Evolutionary conservation across 2,113 vertebrate species (phyloP).

Genomic region (Empidonax traillii): DNA sequence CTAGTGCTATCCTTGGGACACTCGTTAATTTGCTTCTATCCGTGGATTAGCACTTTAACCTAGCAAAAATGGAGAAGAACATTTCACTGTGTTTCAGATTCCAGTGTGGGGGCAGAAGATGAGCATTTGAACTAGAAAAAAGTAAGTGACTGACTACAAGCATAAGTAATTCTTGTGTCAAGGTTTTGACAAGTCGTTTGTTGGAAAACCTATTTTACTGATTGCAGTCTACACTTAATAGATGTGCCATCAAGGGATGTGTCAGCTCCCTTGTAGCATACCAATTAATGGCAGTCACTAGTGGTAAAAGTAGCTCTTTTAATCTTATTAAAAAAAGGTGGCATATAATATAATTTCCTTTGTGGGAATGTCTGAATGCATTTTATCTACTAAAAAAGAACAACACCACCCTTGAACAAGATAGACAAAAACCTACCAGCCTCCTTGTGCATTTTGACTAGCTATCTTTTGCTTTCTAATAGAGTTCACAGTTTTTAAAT

Average conservation of each 20-base stretch:
- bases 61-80: background rate
- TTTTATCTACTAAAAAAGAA: background rate
- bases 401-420: background rate
- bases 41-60: background rate
- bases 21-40: background rate
- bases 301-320: slow-evolving; percentile 56
- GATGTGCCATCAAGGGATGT: slow-evolving; percentile 41
- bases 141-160: slow-evolving; percentile 45
- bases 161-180: slow-evolving; percentile 52
- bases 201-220: slow-evolving; percentile 53
- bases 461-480: background rate
- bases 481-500: background rate
- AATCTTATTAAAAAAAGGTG: slow-evolving; percentile 53
- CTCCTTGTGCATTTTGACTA: background rate
- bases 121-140: slow-evolving; percentile 6
- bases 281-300: slow-evolving; percentile 56
- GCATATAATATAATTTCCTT: slow-evolving; percentile 32
- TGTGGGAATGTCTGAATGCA: background rate
- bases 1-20: background rate
- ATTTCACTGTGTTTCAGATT: background rate
- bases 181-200: slow-evolving; percentile 57
- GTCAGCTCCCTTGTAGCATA: slow-evolving; percentile 40
- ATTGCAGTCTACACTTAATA: slow-evolving; percentile 57
- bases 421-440: background rate
- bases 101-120: background rate